phyloP scores from a whole-genome alignment of 2,797 vertebrate genomes.

The Enteromius argenteus region DNA sequence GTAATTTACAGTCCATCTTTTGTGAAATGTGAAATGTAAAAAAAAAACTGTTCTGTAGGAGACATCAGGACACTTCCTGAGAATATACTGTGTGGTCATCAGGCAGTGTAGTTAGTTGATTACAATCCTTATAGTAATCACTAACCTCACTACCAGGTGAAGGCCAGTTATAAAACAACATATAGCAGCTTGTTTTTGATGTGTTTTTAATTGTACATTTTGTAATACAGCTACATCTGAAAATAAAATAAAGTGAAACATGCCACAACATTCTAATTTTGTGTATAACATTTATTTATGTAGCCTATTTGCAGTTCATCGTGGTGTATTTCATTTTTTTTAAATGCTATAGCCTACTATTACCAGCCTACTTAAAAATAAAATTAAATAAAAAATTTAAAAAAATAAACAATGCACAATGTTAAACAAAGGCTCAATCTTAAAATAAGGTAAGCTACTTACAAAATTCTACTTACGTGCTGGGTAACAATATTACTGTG shows the following conservation, averaged over 20 bases:
- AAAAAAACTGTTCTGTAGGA: neutral
- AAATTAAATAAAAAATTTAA: neutral
- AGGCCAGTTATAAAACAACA: constrained; percentile 48
- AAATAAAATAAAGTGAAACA: constrained; percentile 27
- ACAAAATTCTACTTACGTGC: neutral
- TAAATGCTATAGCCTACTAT: neutral
- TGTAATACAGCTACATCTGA: neutral
- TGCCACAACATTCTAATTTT: neutral
- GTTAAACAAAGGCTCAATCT: neutral
- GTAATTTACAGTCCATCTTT: neutral
- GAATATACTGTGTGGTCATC: constrained; percentile 78
- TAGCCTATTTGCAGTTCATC: neutral
- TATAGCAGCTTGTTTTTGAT: neutral
- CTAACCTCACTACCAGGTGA: constrained; percentile 83
- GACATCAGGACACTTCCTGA: neutral
- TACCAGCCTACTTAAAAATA: no score
- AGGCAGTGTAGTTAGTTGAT: constrained; percentile 95
- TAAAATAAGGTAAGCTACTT: neutral
- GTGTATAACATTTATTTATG: no score
- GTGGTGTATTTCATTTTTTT: neutral
- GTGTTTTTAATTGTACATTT: neutral
- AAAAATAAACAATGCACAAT: neutral
- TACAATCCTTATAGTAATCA: constrained; percentile 82
- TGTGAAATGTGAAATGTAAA: neutral
- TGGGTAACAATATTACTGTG: neutral